Conservation (phyloP, 2,797 vertebrate genomes). For the Erethizon dorsatum region DNA sequence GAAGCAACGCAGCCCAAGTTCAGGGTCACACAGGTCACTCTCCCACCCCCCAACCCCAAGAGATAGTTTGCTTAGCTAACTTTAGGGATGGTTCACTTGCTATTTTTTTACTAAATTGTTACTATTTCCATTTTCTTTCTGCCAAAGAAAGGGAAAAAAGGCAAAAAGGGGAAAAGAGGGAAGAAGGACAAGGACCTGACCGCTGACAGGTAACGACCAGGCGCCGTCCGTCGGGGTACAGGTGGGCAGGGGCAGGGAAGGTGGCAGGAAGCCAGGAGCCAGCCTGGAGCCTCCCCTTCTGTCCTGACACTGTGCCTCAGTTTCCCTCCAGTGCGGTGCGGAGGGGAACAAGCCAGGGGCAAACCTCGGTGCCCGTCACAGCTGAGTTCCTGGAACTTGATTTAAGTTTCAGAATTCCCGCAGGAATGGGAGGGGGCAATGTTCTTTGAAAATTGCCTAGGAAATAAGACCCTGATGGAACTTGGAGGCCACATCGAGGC, state of each 20-base stretch:
- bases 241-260: rapidly evolving
- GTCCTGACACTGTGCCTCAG: not conserved
- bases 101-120: not conserved
- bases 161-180: constrained; percentile 81
- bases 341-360: rapidly evolving
- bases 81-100: not conserved
- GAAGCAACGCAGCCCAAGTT: not conserved
- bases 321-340: rapidly evolving
- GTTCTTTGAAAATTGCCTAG: not conserved
- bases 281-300: rapidly evolving
- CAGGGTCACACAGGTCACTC: not conserved
- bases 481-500: not conserved
- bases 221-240: rapidly evolving
- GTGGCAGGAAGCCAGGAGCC: rapidly evolving
- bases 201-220: constrained; percentile 90
- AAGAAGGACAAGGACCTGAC: constrained; percentile 92
- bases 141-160: constrained; percentile 85
- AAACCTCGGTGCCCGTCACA: rapidly evolving
- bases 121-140: constrained; percentile 79
- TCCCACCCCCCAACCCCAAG: rapidly evolving
- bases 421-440: too few species aligned
- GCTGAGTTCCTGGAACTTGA: not conserved
- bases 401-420: not conserved
- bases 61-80: not conserved
- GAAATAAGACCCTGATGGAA: not conserved